Evolutionary conservation across 1,140 invertebrate genomes (phyloP).

Genomic region (Daktulosphaira vitifoliae): DNA sequence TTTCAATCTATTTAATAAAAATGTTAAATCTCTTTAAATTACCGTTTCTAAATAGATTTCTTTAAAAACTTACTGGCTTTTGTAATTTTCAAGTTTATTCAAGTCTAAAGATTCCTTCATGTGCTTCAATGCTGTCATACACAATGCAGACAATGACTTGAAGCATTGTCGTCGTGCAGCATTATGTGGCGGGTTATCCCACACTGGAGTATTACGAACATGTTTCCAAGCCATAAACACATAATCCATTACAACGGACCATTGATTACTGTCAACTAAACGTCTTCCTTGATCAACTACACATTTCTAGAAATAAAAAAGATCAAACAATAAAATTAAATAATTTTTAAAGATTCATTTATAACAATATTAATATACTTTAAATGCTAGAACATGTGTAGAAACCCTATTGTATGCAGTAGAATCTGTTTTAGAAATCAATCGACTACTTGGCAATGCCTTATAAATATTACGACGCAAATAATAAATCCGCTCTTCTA

Average conservation of each 20-base stretch:
- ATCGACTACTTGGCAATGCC: slow-evolving; percentile 55
- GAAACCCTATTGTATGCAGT: slow-evolving; percentile 56
- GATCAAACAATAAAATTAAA: background rate
- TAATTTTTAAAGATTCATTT: background rate
- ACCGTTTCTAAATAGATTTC: background rate
- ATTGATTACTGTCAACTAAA: slow-evolving; percentile 60
- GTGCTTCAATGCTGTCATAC: slow-evolving; percentile 55
- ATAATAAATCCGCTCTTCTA: slow-evolving; percentile 56
- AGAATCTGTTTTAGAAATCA: slow-evolving; percentile 59
- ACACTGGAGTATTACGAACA: slow-evolving; percentile 58
- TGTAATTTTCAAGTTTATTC: slow-evolving; percentile 38
- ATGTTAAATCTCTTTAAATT: background rate
- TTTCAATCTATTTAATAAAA: slow-evolving; percentile 38
- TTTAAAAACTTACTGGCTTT: slow-evolving; percentile 34
- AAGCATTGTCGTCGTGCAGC: slow-evolving; percentile 59
- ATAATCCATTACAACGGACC: slow-evolving; percentile 61
- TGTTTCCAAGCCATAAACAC: slow-evolving; percentile 60
- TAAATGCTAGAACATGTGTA: slow-evolving; percentile 57
- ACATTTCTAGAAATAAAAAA: slow-evolving; percentile 49
- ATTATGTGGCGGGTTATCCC: slow-evolving; percentile 61
- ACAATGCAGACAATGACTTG: slow-evolving; percentile 56
- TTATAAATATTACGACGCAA: slow-evolving; percentile 63
- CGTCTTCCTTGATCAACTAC: slow-evolving; percentile 57
- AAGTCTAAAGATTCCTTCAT: slow-evolving; percentile 45
- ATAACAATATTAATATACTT: too few relatives aligned